Conservation (phyloP, 2,888 invertebrate species). For the Nezara viridula region DNA sequence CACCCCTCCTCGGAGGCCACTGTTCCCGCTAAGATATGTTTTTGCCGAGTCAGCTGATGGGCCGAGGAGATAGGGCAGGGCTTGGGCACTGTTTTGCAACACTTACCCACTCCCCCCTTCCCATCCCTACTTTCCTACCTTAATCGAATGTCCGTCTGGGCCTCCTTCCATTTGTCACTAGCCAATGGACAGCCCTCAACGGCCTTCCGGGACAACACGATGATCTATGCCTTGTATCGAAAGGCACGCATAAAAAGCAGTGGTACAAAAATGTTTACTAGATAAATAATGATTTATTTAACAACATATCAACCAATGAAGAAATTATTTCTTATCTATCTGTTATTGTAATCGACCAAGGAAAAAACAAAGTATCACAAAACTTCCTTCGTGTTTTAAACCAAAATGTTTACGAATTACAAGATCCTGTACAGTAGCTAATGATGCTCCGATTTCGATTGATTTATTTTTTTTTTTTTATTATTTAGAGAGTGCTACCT, state of each 20-base stretch:
- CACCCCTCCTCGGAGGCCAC: neutral
- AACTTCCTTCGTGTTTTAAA: too few relatives aligned
- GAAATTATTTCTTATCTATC: too few relatives aligned
- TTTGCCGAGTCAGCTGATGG: constrained; percentile 48
- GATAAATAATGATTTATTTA: too few relatives aligned
- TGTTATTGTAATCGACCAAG: too few relatives aligned
- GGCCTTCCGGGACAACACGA: neutral
- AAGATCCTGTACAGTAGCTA: too few relatives aligned
- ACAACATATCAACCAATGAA: too few relatives aligned
- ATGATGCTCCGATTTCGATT: too few relatives aligned
- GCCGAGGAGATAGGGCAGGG: neutral
- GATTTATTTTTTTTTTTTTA: too few relatives aligned
- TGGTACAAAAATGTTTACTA: too few relatives aligned
- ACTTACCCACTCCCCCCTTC: neutral
- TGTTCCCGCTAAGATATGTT: constrained; percentile 50
- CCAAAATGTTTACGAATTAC: too few relatives aligned
- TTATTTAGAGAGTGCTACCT: too few relatives aligned
- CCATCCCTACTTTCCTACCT: constrained; percentile 1
- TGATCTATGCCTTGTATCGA: neutral
- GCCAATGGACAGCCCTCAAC: neutral
- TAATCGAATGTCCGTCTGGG: constrained; percentile 4
- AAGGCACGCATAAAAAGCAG: neutral
- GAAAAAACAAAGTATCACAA: too few relatives aligned
- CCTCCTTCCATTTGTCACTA: neutral
- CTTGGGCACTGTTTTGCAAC: neutral